Evolutionary conservation across 2,888 invertebrate genomes (phyloP).

Genomic region (Adelphocoris suturalis): DNA sequence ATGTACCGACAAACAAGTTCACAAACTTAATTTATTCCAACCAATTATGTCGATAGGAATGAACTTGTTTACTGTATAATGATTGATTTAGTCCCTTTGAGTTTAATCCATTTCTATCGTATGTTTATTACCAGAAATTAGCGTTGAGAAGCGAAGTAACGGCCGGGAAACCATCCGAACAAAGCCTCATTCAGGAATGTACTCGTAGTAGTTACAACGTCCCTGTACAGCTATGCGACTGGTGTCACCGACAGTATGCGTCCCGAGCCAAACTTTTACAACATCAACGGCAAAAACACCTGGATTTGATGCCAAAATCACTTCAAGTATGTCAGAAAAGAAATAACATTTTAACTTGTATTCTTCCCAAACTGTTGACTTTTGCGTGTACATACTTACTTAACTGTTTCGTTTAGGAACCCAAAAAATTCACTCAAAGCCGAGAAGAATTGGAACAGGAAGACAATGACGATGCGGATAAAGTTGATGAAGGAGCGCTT

Average conservation of each 20-base stretch:
- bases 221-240: conserved; percentile 85
- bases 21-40: too few species aligned
- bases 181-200: conserved; percentile 81
- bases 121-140: too few species aligned
- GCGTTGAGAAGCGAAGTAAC: neutral
- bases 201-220: conserved; percentile 86
- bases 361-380: too few species aligned
- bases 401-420: conserved; percentile 5
- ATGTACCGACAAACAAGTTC: too few species aligned
- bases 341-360: too few species aligned
- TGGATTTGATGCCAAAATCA: conserved; percentile 76
- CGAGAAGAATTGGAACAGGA: conserved; percentile 34
- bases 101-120: too few species aligned
- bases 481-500: conserved; percentile 47
- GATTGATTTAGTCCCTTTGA: too few species aligned
- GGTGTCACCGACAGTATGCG: conserved; percentile 93
- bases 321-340: conserved; percentile 72
- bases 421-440: conserved; percentile 28
- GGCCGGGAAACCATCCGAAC: neutral
- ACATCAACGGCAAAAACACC: conserved; percentile 85
- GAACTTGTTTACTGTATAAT: too few species aligned
- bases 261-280: conserved; percentile 85
- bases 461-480: neutral
- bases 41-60: too few species aligned
- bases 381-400: too few species aligned